Conservation (phyloP, 2,113 vertebrate genomes). For the Eulacestoma nigropectus region DNA sequence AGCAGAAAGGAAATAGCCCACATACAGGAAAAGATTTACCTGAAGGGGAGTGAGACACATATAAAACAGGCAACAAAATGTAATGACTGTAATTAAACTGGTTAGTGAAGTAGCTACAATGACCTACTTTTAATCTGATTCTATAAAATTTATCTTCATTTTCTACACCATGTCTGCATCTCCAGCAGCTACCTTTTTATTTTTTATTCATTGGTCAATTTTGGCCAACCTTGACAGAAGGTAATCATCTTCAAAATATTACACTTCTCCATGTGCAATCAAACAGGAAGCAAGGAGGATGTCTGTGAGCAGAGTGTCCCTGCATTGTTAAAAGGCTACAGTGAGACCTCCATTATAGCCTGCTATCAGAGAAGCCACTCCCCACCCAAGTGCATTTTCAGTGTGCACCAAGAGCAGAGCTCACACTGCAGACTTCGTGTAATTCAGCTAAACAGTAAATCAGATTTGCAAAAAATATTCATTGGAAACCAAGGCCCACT, state of each 20-base stretch:
- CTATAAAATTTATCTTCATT: neutral
- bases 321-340: neutral
- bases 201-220: neutral
- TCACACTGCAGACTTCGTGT: neutral
- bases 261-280: neutral
- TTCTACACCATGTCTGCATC: neutral
- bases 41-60: neutral
- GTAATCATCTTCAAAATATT: neutral
- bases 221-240: neutral
- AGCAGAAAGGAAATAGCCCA: neutral
- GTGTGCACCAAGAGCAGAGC: neutral
- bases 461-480: neutral
- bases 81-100: neutral
- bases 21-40: neutral
- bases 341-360: rapidly evolving
- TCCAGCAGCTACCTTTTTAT: neutral
- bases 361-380: neutral
- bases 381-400: neutral
- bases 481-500: neutral
- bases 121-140: neutral
- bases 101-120: neutral
- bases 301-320: neutral
- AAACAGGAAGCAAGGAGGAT: neutral
- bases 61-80: neutral
- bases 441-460: neutral